A percentile compares a stretch with the other conserved stretches of the same genome.
Evolutionary conservation across 1,140 invertebrate genomes (phyloP).

Genomic region (Drosophila neocordata): DNA sequence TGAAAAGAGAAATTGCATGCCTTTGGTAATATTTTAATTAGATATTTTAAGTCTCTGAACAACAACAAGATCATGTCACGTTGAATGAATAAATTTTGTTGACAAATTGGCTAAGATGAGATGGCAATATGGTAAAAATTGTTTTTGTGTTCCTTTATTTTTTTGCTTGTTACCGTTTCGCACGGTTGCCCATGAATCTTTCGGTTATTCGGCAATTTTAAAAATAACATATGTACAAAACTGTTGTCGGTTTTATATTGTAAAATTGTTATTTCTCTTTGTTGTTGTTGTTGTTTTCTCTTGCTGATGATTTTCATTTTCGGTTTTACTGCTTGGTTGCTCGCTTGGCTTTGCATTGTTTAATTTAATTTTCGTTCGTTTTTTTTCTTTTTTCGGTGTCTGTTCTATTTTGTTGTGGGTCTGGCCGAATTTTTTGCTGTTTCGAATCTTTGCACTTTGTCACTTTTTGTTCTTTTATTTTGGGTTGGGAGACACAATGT

Average conservation of each 20-base stretch:
- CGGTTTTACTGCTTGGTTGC: slow-evolving; percentile 10
- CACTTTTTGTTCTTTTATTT: slow-evolving; percentile 12
- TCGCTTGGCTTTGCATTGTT: slow-evolving; percentile 31
- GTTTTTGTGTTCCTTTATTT: too few species aligned
- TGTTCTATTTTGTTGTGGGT: slow-evolving; percentile 33
- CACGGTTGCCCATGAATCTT: slow-evolving; percentile 34
- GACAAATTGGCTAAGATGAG: neutral
- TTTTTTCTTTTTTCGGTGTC: slow-evolving; percentile 30
- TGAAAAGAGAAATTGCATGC: neutral
- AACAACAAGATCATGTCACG: slow-evolving; percentile 6
- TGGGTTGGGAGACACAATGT: neutral
- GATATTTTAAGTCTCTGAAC: neutral
- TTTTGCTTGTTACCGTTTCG: slow-evolving; percentile 23
- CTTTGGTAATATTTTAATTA: slow-evolving; percentile 1
- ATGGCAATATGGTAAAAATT: neutral
- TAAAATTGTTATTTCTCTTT: slow-evolving; percentile 12
- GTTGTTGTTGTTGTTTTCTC: neutral
- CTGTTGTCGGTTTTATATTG: neutral
- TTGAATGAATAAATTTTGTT: neutral
- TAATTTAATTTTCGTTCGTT: slow-evolving; percentile 55
- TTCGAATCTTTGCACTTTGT: slow-evolving; percentile 28
- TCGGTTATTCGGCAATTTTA: slow-evolving; percentile 18
- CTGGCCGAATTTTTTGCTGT: slow-evolving; percentile 12
- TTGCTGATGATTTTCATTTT: slow-evolving; percentile 30
- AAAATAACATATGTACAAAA: slow-evolving; percentile 9